phyloP scores from a whole-genome alignment of 2,888 invertebrate species.

The Deroplatys truncata region DNA sequence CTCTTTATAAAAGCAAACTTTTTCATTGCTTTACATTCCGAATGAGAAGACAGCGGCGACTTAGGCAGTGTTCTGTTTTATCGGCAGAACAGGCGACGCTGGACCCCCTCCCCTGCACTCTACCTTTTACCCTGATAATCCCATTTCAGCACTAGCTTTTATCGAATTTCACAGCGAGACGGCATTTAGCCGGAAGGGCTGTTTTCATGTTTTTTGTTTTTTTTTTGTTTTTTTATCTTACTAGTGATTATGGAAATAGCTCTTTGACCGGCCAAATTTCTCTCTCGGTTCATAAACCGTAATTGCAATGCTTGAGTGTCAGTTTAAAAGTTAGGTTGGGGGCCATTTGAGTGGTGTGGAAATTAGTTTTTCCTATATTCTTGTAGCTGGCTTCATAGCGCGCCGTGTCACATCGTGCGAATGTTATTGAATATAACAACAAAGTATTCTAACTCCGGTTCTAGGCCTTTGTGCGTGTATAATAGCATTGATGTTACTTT shows the following conservation, averaged over 20 bases:
- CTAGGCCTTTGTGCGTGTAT: too few species aligned
- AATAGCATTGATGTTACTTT: too few species aligned
- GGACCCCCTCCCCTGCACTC: background rate
- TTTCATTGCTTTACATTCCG: background rate
- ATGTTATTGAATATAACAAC: too few species aligned
- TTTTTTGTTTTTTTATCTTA: background rate
- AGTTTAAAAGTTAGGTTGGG: too few species aligned
- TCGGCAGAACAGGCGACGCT: background rate
- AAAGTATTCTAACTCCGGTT: too few species aligned
- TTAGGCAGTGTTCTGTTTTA: background rate
- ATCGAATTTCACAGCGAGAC: background rate
- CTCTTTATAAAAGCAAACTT: background rate
- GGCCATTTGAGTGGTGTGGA: too few species aligned
- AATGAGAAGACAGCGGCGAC: background rate
- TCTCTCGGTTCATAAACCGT: too few species aligned
- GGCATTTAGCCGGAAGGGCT: background rate
- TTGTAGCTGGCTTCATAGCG: too few species aligned
- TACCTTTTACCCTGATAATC: background rate
- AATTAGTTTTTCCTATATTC: too few species aligned
- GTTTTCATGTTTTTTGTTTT: background rate
- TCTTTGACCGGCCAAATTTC: background rate
- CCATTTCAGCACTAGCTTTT: background rate
- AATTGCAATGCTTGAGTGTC: too few species aligned
- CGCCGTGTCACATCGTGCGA: too few species aligned
- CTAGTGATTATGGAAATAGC: background rate